Evolutionary conservation across 2,888 invertebrate genomes (phyloP).

Genomic region (Dasysyrphus tricinctus): DNA sequence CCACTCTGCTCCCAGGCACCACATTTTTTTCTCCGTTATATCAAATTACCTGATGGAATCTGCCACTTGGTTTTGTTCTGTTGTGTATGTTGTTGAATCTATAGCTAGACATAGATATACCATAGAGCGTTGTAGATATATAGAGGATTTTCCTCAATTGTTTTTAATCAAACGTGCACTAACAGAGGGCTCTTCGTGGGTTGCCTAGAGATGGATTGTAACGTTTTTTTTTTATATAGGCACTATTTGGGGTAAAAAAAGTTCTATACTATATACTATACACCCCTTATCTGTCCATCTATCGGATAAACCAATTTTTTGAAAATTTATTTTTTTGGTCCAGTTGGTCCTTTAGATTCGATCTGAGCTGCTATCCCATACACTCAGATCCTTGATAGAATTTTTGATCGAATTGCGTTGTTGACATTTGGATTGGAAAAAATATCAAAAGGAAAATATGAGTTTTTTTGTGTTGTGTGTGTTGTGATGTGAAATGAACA

Average conservation of each 20-base stretch:
- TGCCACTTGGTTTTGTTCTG: conserved; percentile 37
- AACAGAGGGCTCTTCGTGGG: conserved; percentile 3
- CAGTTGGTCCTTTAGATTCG: conserved; percentile 17
- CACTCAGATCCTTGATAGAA: conserved; percentile 17
- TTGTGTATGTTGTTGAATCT: background rate
- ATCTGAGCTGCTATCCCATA: background rate
- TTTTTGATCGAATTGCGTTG: conserved; percentile 49
- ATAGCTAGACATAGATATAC: background rate
- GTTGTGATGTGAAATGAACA: background rate
- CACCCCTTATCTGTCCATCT: background rate
- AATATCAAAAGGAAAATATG: conserved; percentile 10
- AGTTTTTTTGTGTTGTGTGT: conserved; percentile 27
- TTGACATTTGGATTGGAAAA: conserved; percentile 26
- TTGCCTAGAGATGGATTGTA: conserved; percentile 34
- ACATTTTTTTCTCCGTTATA: conserved; percentile 24
- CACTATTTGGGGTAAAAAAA: background rate
- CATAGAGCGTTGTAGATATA: background rate
- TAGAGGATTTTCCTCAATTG: conserved; percentile 48
- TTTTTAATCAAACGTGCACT: conserved; percentile 58
- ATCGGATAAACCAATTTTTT: conserved; percentile 28
- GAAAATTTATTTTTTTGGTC: conserved; percentile 26
- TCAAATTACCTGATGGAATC: conserved; percentile 61
- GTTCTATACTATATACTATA: background rate
- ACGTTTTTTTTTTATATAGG: background rate
- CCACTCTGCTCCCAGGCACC: conserved; percentile 12